phyloP scores from a whole-genome alignment of 2,113 vertebrate species.

The Strix aluco region DNA sequence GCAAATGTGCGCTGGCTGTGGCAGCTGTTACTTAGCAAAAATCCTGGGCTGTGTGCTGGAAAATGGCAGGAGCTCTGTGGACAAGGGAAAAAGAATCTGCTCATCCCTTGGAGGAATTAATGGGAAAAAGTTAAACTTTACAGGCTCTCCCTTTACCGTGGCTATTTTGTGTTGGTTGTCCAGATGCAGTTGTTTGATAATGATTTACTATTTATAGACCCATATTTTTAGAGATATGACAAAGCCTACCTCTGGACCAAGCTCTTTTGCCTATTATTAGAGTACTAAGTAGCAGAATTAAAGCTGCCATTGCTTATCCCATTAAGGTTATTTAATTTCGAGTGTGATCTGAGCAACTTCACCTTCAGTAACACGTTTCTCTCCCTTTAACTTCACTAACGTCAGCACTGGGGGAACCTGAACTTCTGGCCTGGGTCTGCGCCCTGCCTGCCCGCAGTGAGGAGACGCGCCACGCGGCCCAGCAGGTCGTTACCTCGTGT shows the following conservation, averaged over 20 bases:
- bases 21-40: background rate
- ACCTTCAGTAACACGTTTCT: background rate
- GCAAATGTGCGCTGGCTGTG: background rate
- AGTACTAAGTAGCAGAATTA: background rate
- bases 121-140: background rate
- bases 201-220: background rate
- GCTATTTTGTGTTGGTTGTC: background rate
- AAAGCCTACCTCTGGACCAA: background rate
- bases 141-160: background rate
- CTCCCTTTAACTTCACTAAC: background rate
- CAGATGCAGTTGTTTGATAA: background rate
- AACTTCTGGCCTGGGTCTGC: background rate
- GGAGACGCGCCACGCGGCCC: background rate
- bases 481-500: background rate
- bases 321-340: background rate
- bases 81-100: background rate
- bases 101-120: background rate
- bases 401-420: background rate
- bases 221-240: background rate
- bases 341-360: background rate
- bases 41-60: background rate
- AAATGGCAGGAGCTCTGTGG: background rate
- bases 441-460: background rate
- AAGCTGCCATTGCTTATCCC: accelerated
- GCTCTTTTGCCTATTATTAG: background rate